Evolutionary conservation across 2,113 vertebrate genomes (phyloP).

Genomic region (Muntiacus reevesi): DNA sequence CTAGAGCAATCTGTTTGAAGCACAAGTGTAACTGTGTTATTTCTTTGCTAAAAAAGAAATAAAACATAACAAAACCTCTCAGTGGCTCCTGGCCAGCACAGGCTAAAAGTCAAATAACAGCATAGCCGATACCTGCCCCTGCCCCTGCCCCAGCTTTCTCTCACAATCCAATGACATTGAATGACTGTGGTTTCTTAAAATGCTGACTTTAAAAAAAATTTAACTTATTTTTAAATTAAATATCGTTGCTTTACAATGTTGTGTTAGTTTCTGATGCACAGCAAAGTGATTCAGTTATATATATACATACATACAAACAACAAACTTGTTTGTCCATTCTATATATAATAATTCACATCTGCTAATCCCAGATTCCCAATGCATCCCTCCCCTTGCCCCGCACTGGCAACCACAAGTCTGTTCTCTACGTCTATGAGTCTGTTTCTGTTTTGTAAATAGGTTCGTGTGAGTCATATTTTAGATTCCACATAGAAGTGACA

Average conservation of each 20-base stretch:
- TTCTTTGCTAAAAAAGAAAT: not conserved
- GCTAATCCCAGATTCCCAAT: not conserved
- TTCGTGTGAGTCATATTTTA: not conserved
- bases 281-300: not conserved
- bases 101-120: not conserved
- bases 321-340: not conserved
- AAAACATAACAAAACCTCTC: not conserved
- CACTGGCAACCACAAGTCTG: not conserved
- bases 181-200: not conserved
- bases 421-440: not conserved
- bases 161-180: not conserved
- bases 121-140: not conserved
- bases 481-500: not conserved
- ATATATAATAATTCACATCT: not conserved
- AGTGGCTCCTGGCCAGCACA: not conserved
- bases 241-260: not conserved
- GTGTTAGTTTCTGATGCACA: not conserved
- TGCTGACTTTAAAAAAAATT: not conserved
- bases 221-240: not conserved
- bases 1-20: slow-evolving; percentile 1
- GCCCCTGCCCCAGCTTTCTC: not conserved
- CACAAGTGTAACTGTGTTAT: not conserved
- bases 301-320: no score
- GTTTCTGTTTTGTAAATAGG: not conserved
- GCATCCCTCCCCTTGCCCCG: not conserved